Evolutionary conservation across 2,888 invertebrate species (phyloP), one percentile per base, ranked within the genome.

Genomic region (Phaonia tiefii): DNA sequence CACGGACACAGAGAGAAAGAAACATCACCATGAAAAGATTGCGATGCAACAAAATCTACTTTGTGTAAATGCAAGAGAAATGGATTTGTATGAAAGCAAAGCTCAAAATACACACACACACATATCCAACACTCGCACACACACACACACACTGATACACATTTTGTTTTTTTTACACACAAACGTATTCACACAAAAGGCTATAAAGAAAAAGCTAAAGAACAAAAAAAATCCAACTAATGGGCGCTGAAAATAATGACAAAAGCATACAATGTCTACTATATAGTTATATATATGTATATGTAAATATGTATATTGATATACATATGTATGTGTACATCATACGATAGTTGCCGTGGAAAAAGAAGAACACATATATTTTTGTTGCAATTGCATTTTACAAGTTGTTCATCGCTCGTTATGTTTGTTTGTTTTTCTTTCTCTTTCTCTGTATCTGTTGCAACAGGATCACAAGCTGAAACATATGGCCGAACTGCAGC

Each of bases 401-500:
- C 22, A 15, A n/a, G 37, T 17, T 63, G 8, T 31, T 42, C 37
- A 1, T 54, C 49, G 42, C 25, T 26, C 17, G 7, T 67, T 49
- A 31, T 20, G 31, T 26, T 1, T 58, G n/a, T 75, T 17, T 54
- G 15, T 39, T 17, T 26, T 51, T 54, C 11, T 54, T 37, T 60
- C 51, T 74, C 42, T 49, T 44, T 74, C 37, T 58, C 20, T 70
- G 46, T 37, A 39, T 56, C 39, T 51, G 15, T 67, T 4, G 13
- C 13, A 58, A 11, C 63, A 98, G 98, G 98, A 99, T 92, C 96
- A 97, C 89, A 98, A 98, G 91, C 92, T 98, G 92, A 97, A 97
- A 90, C 98, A 98, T 90, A 98, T 99, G 98, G 98, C 98, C n/a
- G 98, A 98, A 91, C 93, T 98, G 87, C 98, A 99, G 91, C 95